These are phyloP conservation scores for Calyptomena viridis DNA, from an alignment of 2,113 vertebrate species.

Conservation along the genomic window DNA sequence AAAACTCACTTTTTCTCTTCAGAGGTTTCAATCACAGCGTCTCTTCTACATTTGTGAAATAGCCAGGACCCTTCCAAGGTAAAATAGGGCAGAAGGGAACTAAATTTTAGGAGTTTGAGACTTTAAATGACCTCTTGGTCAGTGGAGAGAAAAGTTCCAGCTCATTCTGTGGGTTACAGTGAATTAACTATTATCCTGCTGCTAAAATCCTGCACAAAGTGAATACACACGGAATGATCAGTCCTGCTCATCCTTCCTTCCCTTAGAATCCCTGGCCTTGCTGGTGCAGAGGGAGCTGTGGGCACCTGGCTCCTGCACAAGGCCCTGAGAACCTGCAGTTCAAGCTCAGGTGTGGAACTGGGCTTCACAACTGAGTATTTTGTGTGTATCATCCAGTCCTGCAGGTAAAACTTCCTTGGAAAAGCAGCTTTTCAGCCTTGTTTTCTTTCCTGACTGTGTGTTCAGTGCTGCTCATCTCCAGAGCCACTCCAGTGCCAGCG, in stretches of 20 bases:
- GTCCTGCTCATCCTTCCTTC: neutral
- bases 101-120: neutral
- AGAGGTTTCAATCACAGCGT: neutral
- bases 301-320: neutral
- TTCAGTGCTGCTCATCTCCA: neutral
- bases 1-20: neutral
- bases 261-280: neutral
- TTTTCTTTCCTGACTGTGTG: neutral
- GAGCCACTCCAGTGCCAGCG: neutral
- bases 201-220: neutral
- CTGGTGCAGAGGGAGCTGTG: neutral
- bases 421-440: neutral
- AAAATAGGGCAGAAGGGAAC: neutral
- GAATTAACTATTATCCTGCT: neutral
- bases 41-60: neutral
- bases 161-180: neutral
- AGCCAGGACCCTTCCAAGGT: neutral
- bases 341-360: neutral
- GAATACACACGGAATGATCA: neutral
- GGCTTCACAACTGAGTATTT: rapidly evolving
- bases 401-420: neutral
- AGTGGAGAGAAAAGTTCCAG: neutral
- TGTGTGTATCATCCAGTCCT: neutral
- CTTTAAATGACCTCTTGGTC: neutral
- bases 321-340: neutral